Conservation (phyloP, 2,888 invertebrate genomes). For the Parnassius mnemosyne region DNA sequence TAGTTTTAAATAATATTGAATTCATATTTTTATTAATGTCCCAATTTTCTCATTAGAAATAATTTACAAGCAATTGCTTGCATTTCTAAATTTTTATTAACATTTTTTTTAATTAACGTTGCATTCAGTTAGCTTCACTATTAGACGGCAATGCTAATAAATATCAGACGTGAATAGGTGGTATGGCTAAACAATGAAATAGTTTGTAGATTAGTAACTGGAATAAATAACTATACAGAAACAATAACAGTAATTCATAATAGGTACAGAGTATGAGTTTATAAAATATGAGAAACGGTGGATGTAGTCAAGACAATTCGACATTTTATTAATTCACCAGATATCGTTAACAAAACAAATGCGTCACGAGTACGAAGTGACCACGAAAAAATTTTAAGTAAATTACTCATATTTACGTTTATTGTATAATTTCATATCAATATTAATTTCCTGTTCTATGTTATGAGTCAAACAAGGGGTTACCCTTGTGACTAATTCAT, state of each 20-base stretch:
- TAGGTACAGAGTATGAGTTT: constrained; percentile 11
- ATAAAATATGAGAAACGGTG: not conserved
- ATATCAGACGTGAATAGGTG: no score
- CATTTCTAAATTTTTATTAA: not conserved
- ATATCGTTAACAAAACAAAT: constrained; percentile 5
- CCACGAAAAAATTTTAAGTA: not conserved
- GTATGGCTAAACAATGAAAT: constrained; percentile 20
- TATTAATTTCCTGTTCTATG: not conserved
- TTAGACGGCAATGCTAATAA: not conserved
- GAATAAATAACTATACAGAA: constrained; percentile 21
- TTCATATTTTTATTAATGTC: no score
- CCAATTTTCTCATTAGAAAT: no score
- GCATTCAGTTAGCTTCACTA: not conserved
- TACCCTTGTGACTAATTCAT: constrained; percentile 19
- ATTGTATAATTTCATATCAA: not conserved
- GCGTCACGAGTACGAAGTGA: not conserved
- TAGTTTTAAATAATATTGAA: no score
- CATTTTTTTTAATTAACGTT: not conserved
- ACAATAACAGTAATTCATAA: constrained; percentile 23
- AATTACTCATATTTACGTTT: constrained; percentile 2
- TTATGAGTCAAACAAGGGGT: constrained; percentile 16
- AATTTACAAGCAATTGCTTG: not conserved
- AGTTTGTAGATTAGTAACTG: constrained; percentile 20
- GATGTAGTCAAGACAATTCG: not conserved
- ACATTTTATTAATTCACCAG: not conserved